These are phyloP conservation scores for Lysandra coridon DNA, from an alignment of 2,888 invertebrate genomes.

Conservation along the genomic window DNA sequence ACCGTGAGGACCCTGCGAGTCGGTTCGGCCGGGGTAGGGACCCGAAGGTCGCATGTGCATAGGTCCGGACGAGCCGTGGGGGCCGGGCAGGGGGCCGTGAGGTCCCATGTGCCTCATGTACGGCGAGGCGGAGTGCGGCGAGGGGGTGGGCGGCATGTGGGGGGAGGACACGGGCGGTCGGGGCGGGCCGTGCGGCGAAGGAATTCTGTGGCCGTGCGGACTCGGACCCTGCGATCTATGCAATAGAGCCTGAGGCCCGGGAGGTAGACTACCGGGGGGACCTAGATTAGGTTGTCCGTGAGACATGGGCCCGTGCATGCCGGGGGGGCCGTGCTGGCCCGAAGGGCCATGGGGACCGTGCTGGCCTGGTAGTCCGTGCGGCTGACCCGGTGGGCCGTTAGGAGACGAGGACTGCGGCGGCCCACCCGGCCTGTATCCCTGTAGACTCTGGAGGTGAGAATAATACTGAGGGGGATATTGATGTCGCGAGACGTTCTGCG, in stretches of 20 bases:
- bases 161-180: constrained; percentile 15
- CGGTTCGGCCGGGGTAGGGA: constrained; percentile 32
- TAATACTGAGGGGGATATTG: constrained; percentile 62
- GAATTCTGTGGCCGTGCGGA: constrained; percentile 36
- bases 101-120: constrained; percentile 39
- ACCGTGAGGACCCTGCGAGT: constrained; percentile 19
- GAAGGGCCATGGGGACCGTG: constrained; percentile 13
- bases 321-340: constrained; percentile 33
- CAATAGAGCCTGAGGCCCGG: constrained; percentile 28
- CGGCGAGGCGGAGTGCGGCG: constrained; percentile 37
- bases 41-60: constrained; percentile 38
- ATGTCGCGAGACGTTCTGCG: constrained; percentile 40
- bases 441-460: constrained; percentile 46
- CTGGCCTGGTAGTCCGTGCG: constrained; percentile 35
- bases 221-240: constrained; percentile 32
- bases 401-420: constrained; percentile 39
- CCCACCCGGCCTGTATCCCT: constrained; percentile 44
- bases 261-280: constrained; percentile 35
- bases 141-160: constrained; percentile 36
- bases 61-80: constrained; percentile 33
- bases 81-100: constrained; percentile 37
- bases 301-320: constrained; percentile 32
- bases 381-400: constrained; percentile 36
- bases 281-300: constrained; percentile 32
- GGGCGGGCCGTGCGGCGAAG: constrained; percentile 44